Conservation (phyloP, 2,888 invertebrate genomes). For the Orchestes rusci region DNA sequence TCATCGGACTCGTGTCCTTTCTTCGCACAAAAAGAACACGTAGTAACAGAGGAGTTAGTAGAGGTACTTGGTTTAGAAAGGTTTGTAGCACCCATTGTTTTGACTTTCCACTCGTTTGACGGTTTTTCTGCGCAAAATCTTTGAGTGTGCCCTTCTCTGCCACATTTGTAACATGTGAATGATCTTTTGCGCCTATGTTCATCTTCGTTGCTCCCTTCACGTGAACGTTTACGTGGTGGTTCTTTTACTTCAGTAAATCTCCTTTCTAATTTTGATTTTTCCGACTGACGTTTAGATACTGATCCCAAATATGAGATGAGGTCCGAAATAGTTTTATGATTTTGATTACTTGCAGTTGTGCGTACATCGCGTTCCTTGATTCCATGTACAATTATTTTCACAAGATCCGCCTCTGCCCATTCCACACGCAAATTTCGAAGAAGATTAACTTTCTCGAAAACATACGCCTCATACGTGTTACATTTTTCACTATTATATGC, state of each 20-base stretch:
- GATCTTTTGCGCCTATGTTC: background rate
- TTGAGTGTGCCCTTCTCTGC: background rate
- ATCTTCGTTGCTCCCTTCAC: background rate
- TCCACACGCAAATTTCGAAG: background rate
- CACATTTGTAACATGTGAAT: background rate
- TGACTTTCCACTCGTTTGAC: too few species aligned
- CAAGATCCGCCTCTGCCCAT: background rate
- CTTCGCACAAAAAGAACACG: background rate
- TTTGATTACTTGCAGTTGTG: background rate
- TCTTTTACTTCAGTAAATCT: background rate
- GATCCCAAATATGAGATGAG: background rate
- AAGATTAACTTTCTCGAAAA: background rate
- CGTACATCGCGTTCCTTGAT: background rate
- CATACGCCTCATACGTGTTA: constrained; percentile 3
- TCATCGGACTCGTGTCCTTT: background rate
- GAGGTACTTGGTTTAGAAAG: background rate
- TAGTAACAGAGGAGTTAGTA: background rate
- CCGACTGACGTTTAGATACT: background rate
- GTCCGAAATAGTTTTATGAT: background rate
- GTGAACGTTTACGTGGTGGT: background rate
- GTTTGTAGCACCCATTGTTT: background rate
- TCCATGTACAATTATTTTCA: background rate
- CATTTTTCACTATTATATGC: background rate
- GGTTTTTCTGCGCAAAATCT: background rate
- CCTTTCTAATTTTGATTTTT: background rate